Base-by-base conservation (phyloP, 2,113 vertebrate species). In the Gnathonemus echidnorhynchus region DNA sequence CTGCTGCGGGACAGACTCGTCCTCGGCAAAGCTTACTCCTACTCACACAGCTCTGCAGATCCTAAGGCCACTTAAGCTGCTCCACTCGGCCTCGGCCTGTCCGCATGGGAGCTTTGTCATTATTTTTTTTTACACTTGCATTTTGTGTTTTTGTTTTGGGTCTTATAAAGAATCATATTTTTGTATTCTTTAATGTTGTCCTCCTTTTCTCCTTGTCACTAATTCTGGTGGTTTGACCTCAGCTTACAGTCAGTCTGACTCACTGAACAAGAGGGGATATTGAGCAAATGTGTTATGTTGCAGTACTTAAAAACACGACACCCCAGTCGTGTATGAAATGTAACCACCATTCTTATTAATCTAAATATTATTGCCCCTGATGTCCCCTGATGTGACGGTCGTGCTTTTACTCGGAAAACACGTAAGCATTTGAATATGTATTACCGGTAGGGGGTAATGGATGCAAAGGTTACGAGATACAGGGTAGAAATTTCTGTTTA, bases 1-100 rank as follows among this genome's bases (percentile, higher is more conserved):
- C 97, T 99, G 91, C 97, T 99, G 89, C 96, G 98, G 93, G 98
- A 99, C 97, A 97, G 98, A 58, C 97, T 99, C 92, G 98, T 99
- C 88, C 91, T 99, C 90, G 98, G 98, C 88, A 99, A 99, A 93
- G 98, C 98, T 6, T 99, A 99, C 92, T 97, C 98, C 0, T 99
- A 98, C 35, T 95, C 97, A 89, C 96, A 93, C 95, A 97, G 96
- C 92, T 96, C 97, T 86, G 95, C 97, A 2, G 97, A 98, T 93
- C 97, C 97, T 91, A 99, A 98, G 94, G 94, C 98, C 89, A 98
- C 97, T 94, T 99, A 96, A 95, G 89, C 92, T 92, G 10, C 42
- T 58, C 88, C 84, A 21, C 45, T 66, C 3, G 0, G 39, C 89
- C 87, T 93, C 58, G 74, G 89, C 89, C 88, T 94, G 93, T 91